Conservation (phyloP, 2,113 vertebrate genomes). For the Pollimyrus isidori region DNA sequence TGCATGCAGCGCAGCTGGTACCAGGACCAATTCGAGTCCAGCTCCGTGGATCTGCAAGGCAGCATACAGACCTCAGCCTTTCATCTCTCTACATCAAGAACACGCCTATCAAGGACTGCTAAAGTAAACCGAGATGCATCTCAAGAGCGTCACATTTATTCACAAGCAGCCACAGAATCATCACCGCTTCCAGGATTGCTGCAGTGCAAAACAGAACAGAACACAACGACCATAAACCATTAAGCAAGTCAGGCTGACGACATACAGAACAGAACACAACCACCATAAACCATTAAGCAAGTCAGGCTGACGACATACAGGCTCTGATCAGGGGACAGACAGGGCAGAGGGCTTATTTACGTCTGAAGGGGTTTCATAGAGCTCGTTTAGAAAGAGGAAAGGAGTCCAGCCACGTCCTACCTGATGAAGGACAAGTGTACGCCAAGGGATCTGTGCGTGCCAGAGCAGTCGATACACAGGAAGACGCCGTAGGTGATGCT, state of each 20-base stretch:
- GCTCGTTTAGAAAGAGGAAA: neutral
- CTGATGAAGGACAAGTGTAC: constrained; percentile 91
- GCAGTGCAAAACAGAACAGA: neutral
- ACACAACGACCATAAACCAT: neutral
- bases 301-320: neutral
- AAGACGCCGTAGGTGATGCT: constrained; percentile 95
- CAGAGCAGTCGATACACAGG: constrained; percentile 92
- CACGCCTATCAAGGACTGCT: neutral
- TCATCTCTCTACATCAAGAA: neutral
- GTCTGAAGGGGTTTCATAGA: neutral
- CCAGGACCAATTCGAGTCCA: constrained; percentile 98
- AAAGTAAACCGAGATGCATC: neutral
- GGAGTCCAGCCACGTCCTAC: constrained; percentile 44
- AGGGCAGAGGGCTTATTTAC: neutral
- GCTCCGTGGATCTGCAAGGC: constrained; percentile 78
- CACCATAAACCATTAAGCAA: too few species aligned
- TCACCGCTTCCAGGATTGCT: neutral
- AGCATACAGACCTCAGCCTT: neutral
- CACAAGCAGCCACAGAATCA: neutral
- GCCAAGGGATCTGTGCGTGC: constrained; percentile 84
- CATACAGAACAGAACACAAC: too few species aligned
- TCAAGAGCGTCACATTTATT: neutral
- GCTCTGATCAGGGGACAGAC: neutral
- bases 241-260: neutral
- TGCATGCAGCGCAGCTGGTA: constrained; percentile 96